phyloP scores from a whole-genome alignment of 2,888 invertebrate species.

The Chymomyza fuscimana region DNA sequence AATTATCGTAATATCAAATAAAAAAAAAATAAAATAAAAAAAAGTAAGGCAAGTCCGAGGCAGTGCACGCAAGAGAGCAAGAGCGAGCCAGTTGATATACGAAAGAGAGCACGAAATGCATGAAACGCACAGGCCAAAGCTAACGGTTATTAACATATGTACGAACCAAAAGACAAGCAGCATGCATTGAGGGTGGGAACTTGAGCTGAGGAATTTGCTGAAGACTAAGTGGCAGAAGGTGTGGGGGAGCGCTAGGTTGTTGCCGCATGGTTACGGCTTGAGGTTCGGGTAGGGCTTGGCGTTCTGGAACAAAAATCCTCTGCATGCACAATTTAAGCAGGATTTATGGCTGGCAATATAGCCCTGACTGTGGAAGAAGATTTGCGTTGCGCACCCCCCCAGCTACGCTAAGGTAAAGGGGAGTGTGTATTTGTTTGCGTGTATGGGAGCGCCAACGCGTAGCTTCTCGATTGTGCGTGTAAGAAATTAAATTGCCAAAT shows the following conservation, averaged over 20 bases:
- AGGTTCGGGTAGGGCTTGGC: constrained; percentile 14
- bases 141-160: constrained; percentile 71
- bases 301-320: constrained; percentile 71
- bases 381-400: constrained; percentile 19
- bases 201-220: constrained; percentile 45
- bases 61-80: constrained; percentile 3
- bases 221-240: constrained; percentile 46
- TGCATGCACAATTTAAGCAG: constrained; percentile 73
- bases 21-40: constrained; percentile 50
- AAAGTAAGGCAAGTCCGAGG: constrained; percentile 26
- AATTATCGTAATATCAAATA: constrained; percentile 76
- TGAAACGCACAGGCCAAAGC: constrained; percentile 45
- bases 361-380: constrained; percentile 49
- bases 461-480: constrained; percentile 68
- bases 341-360: constrained; percentile 72
- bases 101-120: neutral
- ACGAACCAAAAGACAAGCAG: constrained; percentile 42
- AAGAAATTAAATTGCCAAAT: constrained; percentile 72
- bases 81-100: constrained; percentile 1
- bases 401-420: constrained; percentile 13
- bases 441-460: constrained; percentile 15
- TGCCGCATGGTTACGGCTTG: neutral
- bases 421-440: constrained; percentile 17
- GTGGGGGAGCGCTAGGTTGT: neutral
- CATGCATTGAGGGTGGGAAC: neutral